Conservation (phyloP, 2,113 vertebrate genomes). For the Chaetodon trifascialis region DNA sequence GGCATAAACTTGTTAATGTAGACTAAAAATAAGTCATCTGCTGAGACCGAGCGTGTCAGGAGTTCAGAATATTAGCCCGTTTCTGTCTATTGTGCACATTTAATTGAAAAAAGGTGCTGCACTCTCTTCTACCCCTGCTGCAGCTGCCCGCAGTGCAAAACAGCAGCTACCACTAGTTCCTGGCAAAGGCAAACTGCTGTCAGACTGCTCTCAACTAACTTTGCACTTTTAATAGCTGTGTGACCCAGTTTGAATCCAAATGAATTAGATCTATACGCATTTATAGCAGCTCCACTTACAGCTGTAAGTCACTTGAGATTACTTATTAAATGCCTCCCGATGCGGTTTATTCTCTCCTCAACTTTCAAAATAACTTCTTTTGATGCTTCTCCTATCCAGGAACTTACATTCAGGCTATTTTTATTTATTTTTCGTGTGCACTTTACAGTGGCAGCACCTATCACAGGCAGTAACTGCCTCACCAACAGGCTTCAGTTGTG, state of each 20-base stretch:
- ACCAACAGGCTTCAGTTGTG: slow-evolving; percentile 3
- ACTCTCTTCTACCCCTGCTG: slow-evolving; percentile 21
- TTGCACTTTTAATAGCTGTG: slow-evolving; percentile 73
- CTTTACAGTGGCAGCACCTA: not conserved
- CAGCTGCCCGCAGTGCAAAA: slow-evolving; percentile 46
- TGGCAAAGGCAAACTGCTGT: slow-evolving; percentile 50
- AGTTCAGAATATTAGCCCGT: slow-evolving; percentile 27
- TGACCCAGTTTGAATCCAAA: slow-evolving; percentile 78
- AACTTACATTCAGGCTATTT: slow-evolving; percentile 33
- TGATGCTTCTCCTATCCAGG: slow-evolving; percentile 38
- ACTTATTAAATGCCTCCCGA: slow-evolving; percentile 55
- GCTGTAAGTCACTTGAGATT: slow-evolving; percentile 69
- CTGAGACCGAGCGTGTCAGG: slow-evolving; percentile 15
- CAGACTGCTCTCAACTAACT: slow-evolving; percentile 63
- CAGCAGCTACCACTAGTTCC: slow-evolving; percentile 34
- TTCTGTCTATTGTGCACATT: slow-evolving; percentile 46
- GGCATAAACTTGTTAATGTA: slow-evolving; percentile 1
- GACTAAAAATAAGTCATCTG: slow-evolving; percentile 38
- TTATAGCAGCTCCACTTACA: slow-evolving; percentile 69
- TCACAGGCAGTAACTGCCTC: not conserved
- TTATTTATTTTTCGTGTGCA: not conserved
- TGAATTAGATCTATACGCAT: slow-evolving; percentile 72
- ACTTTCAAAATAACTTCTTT: slow-evolving; percentile 53
- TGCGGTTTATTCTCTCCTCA: slow-evolving; percentile 56
- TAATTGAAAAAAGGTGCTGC: slow-evolving; percentile 56